Conservation (phyloP, 2,113 vertebrate genomes). For the Anseranas semipalmata region DNA sequence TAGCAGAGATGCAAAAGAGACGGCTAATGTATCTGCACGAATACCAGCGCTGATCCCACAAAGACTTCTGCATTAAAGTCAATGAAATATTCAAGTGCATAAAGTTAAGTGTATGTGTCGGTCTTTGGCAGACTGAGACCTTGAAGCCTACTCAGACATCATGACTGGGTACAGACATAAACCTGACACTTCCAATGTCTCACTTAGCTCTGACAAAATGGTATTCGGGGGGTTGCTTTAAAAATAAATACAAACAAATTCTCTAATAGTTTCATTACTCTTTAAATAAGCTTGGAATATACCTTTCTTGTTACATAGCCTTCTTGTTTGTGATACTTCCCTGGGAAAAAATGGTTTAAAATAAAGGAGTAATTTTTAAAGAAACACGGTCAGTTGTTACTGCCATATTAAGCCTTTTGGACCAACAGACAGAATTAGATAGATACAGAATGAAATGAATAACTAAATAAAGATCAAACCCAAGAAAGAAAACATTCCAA, state of each 20-base stretch:
- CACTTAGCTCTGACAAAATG: conserved; percentile 16
- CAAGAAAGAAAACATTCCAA: background rate
- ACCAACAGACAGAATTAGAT: background rate
- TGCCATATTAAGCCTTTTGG: conserved; percentile 1
- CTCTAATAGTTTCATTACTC: background rate
- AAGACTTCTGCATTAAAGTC: background rate
- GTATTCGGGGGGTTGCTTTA: background rate
- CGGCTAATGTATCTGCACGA: background rate
- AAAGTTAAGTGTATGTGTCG: background rate
- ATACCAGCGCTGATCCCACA: background rate
- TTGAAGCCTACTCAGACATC: conserved; percentile 29
- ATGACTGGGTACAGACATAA: conserved; percentile 12
- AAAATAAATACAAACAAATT: background rate
- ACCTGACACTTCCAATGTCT: conserved; percentile 19
- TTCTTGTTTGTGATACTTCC: background rate
- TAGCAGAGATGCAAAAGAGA: background rate
- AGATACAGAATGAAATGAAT: background rate
- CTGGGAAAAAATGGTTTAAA: background rate
- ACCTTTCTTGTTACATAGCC: background rate
- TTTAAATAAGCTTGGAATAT: background rate
- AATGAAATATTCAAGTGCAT: background rate
- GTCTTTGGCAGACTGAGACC: conserved; percentile 34
- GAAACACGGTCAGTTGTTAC: background rate
- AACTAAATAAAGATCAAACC: background rate
- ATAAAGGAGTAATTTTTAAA: background rate